phyloP scores from a whole-genome alignment of 1,140 invertebrate species.

The Aphelenchoides avenae region DNA sequence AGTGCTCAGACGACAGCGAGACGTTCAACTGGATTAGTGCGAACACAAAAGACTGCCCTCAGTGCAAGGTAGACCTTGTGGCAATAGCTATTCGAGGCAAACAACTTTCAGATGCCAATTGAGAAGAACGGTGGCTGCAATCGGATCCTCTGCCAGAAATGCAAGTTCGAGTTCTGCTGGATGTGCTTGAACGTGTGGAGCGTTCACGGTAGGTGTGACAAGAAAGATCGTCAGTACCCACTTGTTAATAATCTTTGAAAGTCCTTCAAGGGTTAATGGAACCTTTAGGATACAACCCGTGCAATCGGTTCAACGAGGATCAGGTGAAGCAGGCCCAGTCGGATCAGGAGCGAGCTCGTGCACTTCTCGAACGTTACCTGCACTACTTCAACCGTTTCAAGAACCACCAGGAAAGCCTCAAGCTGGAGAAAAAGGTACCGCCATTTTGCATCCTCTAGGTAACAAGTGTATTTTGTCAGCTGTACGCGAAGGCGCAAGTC shows the following conservation, averaged over 20 bases:
- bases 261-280: no score
- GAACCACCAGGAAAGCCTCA: constrained; percentile 93
- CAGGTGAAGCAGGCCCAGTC: constrained; percentile 89
- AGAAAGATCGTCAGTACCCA: no score
- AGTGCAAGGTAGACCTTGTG: constrained; percentile 42
- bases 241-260: no score
- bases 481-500: constrained; percentile 65
- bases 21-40: constrained; percentile 99
- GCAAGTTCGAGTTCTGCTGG: constrained; percentile 97
- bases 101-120: constrained; percentile 82
- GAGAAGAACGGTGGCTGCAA: constrained; percentile 99
- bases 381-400: constrained; percentile 99
- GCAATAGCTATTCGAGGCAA: no score
- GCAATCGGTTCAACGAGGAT: constrained; percentile 95
- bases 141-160: constrained; percentile 98
- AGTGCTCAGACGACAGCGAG: constrained; percentile 97
- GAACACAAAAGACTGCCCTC: constrained; percentile 75
- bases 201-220: constrained; percentile 83
- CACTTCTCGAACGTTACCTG: constrained; percentile 97
- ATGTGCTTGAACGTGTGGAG: constrained; percentile 98
- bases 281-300: constrained; percentile 99
- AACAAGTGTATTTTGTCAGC: no score
- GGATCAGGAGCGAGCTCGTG: no score
- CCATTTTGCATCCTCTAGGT: no score
- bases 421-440: constrained; percentile 92